These are phyloP conservation scores for Trididemnum nubilum DNA, from an alignment of 23 tunicate genomes.

Conservation along the genomic window DNA sequence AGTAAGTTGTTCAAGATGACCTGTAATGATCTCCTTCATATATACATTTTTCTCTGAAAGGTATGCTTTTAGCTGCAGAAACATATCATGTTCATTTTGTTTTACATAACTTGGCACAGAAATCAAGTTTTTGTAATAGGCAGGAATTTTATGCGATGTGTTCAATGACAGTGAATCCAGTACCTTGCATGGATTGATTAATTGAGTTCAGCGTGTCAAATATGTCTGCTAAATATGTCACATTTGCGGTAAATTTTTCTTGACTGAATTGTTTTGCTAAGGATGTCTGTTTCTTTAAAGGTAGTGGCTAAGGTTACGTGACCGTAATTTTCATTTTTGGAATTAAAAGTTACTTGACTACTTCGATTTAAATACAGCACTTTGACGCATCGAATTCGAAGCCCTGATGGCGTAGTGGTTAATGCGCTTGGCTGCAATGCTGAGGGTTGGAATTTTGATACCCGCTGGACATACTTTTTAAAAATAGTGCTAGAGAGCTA, in stretches of 20 bases:
- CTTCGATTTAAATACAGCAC: too few species aligned
- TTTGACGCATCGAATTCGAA: too few species aligned
- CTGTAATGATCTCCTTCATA: slow-evolving; percentile 26
- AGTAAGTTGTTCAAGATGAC: slow-evolving; percentile 42
- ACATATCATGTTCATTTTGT: slow-evolving; percentile 27
- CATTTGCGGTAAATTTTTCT: slow-evolving; percentile 42
- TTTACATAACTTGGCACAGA: slow-evolving; percentile 18
- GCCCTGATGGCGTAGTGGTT: too few species aligned
- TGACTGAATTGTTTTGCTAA: slow-evolving; percentile 45
- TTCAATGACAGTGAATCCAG: slow-evolving; percentile 49
- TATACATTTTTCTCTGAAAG: neutral
- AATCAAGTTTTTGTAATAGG: slow-evolving; percentile 21
- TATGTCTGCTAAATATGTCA: slow-evolving; percentile 51
- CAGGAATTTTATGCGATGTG: slow-evolving; percentile 38
- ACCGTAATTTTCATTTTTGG: too few species aligned
- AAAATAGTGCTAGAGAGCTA: too few species aligned
- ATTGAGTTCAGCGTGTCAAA: slow-evolving; percentile 43
- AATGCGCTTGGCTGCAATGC: too few species aligned
- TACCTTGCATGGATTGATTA: slow-evolving; percentile 51
- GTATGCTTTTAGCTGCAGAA: slow-evolving; percentile 4
- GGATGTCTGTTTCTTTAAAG: slow-evolving; percentile 26
- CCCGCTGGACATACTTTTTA: too few species aligned
- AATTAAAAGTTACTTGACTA: too few species aligned
- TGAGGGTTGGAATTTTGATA: too few species aligned
- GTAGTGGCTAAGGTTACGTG: too few species aligned